Evolutionary conservation across 2,888 invertebrate genomes (phyloP), one percentile per base, ranked within the genome.

Genomic region (Synergus gifuensis): DNA sequence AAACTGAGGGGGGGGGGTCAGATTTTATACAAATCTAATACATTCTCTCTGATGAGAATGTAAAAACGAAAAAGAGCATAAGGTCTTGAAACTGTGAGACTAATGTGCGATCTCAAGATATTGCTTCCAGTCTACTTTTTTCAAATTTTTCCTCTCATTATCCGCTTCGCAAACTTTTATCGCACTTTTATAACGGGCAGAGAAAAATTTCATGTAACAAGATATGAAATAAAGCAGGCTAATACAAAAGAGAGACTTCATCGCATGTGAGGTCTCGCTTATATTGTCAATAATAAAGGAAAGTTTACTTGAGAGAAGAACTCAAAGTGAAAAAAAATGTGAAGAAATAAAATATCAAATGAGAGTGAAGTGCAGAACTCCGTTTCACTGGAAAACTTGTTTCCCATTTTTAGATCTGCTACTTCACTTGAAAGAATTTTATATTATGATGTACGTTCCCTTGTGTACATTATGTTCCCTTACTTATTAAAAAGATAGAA

Each of bases 211-310:
- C 69, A 4, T 69, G 28, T 69, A 69, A 69, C 69, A 69, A 49
- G 69, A 49, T 69, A 28, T 22, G 49, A 69, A 46, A 69, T 69
- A 69, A 69, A 69, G 22, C 69, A 69, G 49, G 49, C 46, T 69
- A 46, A 69, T 69, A 49, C 28, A 46, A 9, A 69, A 46, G 49
- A 69, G 49, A 28, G 4, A 49, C 42, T 69, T 22, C 8, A 5
- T 66, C 42, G 64, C 4, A 18, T 64, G 36, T 67, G 22, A 46
- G 67, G 28, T 46, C 46, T 49, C 9, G 14, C 44, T 49, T 46
- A 69, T 46, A 49, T 49, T 69, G 14, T 14, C 69, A 46, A 69
- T 69, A 69, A 49, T 49, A 49, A 36, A 69, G 28, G 28, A 69
- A 49, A 69, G 28, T 69, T 69, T 12, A 49, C 28, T 9, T 28